Evolutionary conservation across 2,797 vertebrate genomes (phyloP).

Genomic region (Sebastes melanostomus): DNA sequence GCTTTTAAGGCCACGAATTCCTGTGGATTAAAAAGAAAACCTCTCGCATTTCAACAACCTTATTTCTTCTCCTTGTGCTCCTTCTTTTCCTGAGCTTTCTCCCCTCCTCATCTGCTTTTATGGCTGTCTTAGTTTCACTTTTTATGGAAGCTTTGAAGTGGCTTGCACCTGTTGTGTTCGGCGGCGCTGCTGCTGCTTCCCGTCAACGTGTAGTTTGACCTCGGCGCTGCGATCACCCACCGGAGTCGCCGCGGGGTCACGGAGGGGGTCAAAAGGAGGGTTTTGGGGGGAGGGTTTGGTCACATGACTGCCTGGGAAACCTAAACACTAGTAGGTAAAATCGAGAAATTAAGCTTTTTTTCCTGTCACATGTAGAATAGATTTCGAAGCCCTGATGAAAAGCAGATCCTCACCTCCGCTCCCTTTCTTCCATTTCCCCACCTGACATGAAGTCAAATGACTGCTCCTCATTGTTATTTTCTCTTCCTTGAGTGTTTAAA

Average conservation of each 20-base stretch:
- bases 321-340: neutral
- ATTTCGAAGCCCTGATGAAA: constrained; percentile 19
- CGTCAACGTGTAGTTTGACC: constrained; percentile 68
- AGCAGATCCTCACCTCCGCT: constrained; percentile 26
- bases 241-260: constrained; percentile 82
- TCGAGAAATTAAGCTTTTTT: neutral
- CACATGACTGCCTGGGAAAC: constrained; percentile 16
- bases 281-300: neutral
- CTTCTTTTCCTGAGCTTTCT: neutral
- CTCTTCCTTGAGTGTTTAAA: constrained; percentile 56
- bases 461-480: constrained; percentile 21
- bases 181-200: constrained; percentile 43
- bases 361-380: neutral
- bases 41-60: constrained; percentile 30
- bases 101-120: constrained; percentile 16
- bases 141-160: constrained; percentile 54
- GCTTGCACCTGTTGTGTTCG: constrained; percentile 84
- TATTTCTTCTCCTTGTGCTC: neutral
- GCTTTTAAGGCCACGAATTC: constrained; percentile 43
- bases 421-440: neutral
- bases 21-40: constrained; percentile 44
- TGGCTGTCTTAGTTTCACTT: constrained; percentile 21
- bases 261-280: constrained; percentile 3
- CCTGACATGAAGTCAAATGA: constrained; percentile 28
- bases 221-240: constrained; percentile 74